phyloP scores from a whole-genome alignment of 2,888 invertebrate genomes.

The Teleogryllus oceanicus region DNA sequence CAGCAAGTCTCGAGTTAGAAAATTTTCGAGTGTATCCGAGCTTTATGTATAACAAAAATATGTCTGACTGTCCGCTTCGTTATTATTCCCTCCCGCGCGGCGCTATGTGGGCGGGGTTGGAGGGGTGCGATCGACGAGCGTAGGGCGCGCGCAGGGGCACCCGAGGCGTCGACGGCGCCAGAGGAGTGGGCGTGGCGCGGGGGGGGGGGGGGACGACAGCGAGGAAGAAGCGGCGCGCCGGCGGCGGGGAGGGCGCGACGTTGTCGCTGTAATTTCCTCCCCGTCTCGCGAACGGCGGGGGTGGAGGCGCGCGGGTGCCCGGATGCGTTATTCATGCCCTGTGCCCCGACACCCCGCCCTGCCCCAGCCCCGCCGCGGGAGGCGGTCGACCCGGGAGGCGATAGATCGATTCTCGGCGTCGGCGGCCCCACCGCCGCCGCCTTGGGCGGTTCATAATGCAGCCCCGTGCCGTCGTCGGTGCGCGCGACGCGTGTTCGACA shows the following conservation, averaged over 20 bases:
- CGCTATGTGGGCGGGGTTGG: too few species aligned
- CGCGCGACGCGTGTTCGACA: background rate
- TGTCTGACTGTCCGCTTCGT: too few species aligned
- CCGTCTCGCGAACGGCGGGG: slow-evolving; percentile 8
- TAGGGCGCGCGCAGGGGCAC: too few species aligned
- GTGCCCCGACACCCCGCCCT: background rate
- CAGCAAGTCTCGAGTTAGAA: too few species aligned
- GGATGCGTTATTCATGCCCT: slow-evolving; percentile 18
- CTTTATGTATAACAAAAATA: too few species aligned
- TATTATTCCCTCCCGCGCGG: too few species aligned
- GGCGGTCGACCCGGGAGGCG: background rate
- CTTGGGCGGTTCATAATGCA: background rate
- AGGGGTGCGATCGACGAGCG: too few species aligned
- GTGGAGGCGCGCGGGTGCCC: background rate
- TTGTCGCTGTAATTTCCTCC: slow-evolving; percentile 9
- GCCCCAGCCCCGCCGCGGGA: background rate
- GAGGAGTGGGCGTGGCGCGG: background rate
- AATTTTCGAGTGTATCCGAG: too few species aligned
- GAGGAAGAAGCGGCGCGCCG: background rate
- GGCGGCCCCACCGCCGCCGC: background rate
- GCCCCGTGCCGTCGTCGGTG: background rate
- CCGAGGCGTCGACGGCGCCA: too few species aligned
- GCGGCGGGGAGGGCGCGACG: background rate
- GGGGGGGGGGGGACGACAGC: background rate
- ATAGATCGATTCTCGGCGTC: slow-evolving; percentile 18